phyloP scores from a whole-genome alignment of 2,113 vertebrate genomes.

The Cinclus cinclus region DNA sequence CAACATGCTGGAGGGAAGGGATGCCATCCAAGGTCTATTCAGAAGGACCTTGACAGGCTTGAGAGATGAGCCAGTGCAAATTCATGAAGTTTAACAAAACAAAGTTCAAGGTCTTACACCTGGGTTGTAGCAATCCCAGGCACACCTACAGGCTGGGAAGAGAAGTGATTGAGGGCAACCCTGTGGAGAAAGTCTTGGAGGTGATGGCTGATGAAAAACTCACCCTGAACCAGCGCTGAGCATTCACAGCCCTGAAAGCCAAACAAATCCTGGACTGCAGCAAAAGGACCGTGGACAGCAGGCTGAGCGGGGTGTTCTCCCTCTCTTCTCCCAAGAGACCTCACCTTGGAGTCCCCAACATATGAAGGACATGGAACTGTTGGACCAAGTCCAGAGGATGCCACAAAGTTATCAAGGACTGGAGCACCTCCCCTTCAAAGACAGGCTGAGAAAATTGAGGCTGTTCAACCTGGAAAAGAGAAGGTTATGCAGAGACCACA shows the following conservation, averaged over 20 bases:
- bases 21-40: not conserved
- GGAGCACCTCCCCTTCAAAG: not conserved
- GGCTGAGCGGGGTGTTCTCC: not conserved
- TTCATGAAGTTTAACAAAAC: not conserved
- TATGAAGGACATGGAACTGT: not conserved
- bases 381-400: not conserved
- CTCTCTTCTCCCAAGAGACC: not conserved
- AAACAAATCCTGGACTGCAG: not conserved
- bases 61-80: not conserved
- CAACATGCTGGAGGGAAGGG: not conserved
- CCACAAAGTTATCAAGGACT: not conserved
- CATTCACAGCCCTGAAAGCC: rapidly evolving
- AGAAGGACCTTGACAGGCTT: not conserved
- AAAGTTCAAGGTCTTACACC: not conserved
- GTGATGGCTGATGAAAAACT: not conserved
- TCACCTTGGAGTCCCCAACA: not conserved
- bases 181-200: not conserved
- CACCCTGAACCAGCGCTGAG: rapidly evolving
- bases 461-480: not conserved
- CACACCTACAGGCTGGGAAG: not conserved
- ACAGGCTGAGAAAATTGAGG: not conserved
- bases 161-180: not conserved
- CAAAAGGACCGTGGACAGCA: not conserved
- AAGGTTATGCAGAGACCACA: not conserved
- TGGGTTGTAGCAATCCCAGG: rapidly evolving